Conservation (phyloP, 2,888 invertebrate species). For the Athalia cordata region DNA sequence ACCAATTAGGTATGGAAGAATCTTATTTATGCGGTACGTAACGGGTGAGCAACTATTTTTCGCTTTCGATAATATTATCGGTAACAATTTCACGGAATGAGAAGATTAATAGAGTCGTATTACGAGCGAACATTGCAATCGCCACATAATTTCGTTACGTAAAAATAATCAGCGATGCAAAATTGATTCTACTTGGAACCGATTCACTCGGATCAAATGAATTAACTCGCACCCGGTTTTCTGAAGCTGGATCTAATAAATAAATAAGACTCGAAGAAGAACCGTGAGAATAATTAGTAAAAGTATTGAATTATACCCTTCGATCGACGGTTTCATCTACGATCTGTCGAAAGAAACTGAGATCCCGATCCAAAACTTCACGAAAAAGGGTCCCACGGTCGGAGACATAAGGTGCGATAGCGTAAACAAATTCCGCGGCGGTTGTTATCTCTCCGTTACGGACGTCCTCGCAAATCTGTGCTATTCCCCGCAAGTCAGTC, state of each 20-base stretch:
- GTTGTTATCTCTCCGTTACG: constrained; percentile 52
- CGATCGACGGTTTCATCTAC: constrained; percentile 56
- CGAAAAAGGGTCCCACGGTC: constrained; percentile 52
- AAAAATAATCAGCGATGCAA: constrained; percentile 4
- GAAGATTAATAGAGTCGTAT: too few species aligned
- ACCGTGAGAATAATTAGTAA: background rate
- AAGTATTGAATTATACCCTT: constrained; percentile 49
- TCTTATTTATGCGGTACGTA: constrained; percentile 16
- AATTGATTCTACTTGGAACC: background rate
- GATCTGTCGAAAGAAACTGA: constrained; percentile 55
- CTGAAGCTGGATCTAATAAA: background rate
- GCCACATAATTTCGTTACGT: background rate
- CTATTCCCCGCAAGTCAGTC: constrained; percentile 51
- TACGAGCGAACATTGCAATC: background rate
- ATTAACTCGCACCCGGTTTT: background rate
- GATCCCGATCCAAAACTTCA: constrained; percentile 53
- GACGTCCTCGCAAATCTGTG: constrained; percentile 52
- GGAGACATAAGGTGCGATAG: constrained; percentile 49
- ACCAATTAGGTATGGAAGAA: background rate
- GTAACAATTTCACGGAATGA: background rate
- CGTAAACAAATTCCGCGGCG: constrained; percentile 55
- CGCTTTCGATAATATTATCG: background rate
- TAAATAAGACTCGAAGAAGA: background rate
- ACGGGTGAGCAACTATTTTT: background rate
- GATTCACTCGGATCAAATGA: constrained; percentile 10